Conservation (phyloP, 2,888 invertebrate genomes). For the Villa cingulata region DNA sequence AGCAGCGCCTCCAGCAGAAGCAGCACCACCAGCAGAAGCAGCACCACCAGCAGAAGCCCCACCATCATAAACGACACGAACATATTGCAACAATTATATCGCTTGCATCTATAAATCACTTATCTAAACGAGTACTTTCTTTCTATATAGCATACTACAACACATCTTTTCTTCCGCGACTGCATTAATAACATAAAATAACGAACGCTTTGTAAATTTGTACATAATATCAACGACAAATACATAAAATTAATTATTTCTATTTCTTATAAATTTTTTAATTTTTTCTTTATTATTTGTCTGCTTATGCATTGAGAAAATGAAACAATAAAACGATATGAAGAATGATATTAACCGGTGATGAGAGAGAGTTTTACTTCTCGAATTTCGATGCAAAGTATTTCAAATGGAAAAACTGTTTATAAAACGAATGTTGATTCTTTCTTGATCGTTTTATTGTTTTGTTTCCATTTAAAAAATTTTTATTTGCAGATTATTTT, state of each 20-base stretch:
- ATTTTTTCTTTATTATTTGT: not conserved
- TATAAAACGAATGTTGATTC: no score
- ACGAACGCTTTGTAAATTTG: not conserved
- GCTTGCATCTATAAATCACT: no score
- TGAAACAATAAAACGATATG: no score
- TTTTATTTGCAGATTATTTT: no score
- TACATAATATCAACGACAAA: not conserved
- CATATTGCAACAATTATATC: not conserved
- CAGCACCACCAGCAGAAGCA: constrained; percentile 15
- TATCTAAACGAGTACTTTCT: not conserved
- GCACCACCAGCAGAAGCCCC: constrained; percentile 9
- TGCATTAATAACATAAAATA: not conserved
- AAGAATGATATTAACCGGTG: no score
- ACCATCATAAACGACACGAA: constrained; percentile 12
- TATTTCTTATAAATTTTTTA: not conserved
- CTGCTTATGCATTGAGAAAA: not conserved
- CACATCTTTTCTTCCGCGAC: not conserved
- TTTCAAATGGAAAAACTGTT: no score
- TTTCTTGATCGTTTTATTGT: no score
- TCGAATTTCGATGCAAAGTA: no score
- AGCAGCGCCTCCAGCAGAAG: constrained; percentile 14
- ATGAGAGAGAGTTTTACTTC: no score
- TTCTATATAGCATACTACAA: not conserved
- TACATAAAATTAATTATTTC: not conserved
- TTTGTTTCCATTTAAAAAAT: no score